Evolutionary conservation across 2,888 invertebrate species (phyloP), one percentile per base, ranked within the genome.

Genomic region (Colostygia pectinataria): DNA sequence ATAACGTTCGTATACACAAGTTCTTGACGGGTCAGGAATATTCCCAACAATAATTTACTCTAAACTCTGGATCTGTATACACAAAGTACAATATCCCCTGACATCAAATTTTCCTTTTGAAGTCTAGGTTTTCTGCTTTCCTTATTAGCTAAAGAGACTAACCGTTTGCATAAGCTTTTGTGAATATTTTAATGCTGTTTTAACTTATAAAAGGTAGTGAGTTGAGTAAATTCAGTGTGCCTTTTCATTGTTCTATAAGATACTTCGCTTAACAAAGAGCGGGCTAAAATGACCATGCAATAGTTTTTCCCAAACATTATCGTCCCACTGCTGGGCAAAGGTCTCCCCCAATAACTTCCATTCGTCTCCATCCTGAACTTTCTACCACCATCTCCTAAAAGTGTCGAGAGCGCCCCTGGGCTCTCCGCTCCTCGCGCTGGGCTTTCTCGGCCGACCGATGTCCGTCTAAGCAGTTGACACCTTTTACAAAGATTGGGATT

Each of bases 91-190:
- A 57, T 60, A 55, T 63, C 7, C 42, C 34, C 8, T 51, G 33
- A 8, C 28, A n/a, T 9, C 5, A 40, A 50, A 57, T 57, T 57
- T 58, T 48, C 43, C 39, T 37, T 59, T 38, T 47, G 23, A 51
- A 62, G 56, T 55, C 54, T 65, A 64, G 65, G 68, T 61, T 64
- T 61, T 58, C 59, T 55, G 50, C 51, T 52, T 45, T 63, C 57
- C 63, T 66, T 71, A 64, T 65, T 55, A 59, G 51, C 53, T 55
- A 55, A 59, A 55, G 59, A 59, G 57, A 53, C 57, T 57, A 57
- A 52, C 59, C 49, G 55, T 59, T 59, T 59, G 53, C 59, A 50
- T 52, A 58, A 52, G 56, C 54, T 57, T 59, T 59, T 55, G 51
- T 49, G 40, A 53, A 53, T 55, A 57, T 40, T 49, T 57, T 57